phyloP scores from a whole-genome alignment of 2,888 invertebrate genomes.

The Temnothorax ravouxi region DNA sequence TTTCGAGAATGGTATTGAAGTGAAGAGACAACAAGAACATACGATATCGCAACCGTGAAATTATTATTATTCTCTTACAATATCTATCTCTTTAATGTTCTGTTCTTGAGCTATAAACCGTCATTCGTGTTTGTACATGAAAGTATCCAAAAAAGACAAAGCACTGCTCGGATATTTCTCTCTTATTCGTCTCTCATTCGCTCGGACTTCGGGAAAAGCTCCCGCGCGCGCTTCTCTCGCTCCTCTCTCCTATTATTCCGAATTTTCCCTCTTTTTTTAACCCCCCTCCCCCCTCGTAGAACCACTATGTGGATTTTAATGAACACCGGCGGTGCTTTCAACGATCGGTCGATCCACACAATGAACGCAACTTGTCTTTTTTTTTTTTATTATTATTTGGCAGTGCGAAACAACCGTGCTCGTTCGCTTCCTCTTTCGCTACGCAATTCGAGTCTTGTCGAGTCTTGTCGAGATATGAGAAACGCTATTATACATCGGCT shows the following conservation, averaged over 20 bases:
- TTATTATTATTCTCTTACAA: slow-evolving; percentile 78
- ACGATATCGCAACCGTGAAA: slow-evolving; percentile 76
- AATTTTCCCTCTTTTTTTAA: slow-evolving; percentile 33
- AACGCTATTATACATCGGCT: slow-evolving; percentile 9
- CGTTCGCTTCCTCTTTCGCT: slow-evolving; percentile 8
- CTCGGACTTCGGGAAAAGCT: slow-evolving; percentile 60
- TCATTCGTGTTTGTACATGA: slow-evolving; percentile 77
- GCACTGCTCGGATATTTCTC: slow-evolving; percentile 65
- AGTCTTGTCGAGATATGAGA: slow-evolving; percentile 27
- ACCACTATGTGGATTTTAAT: slow-evolving; percentile 70
- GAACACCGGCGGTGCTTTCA: slow-evolving; percentile 76
- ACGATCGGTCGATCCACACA: slow-evolving; percentile 70
- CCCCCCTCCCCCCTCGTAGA: slow-evolving; percentile 41
- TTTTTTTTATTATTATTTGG: slow-evolving; percentile 60
- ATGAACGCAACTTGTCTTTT: slow-evolving; percentile 63
- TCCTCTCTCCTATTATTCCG: slow-evolving; percentile 33
- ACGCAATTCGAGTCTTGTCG: slow-evolving; percentile 47
- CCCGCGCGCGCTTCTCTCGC: slow-evolving; percentile 46
- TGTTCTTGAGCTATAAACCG: slow-evolving; percentile 73
- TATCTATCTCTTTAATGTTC: slow-evolving; percentile 76
- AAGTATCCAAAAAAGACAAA: slow-evolving; percentile 75
- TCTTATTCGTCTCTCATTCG: slow-evolving; percentile 49
- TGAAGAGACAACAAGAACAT: slow-evolving; percentile 35
- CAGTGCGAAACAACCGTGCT: slow-evolving; percentile 65
- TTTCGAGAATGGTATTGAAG: background rate